Percentiles rank a stretch among this genome's conserved stretches.
Evolutionary conservation across 2,797 vertebrate species (phyloP).

Genomic region (Hozukius guyotensis): DNA sequence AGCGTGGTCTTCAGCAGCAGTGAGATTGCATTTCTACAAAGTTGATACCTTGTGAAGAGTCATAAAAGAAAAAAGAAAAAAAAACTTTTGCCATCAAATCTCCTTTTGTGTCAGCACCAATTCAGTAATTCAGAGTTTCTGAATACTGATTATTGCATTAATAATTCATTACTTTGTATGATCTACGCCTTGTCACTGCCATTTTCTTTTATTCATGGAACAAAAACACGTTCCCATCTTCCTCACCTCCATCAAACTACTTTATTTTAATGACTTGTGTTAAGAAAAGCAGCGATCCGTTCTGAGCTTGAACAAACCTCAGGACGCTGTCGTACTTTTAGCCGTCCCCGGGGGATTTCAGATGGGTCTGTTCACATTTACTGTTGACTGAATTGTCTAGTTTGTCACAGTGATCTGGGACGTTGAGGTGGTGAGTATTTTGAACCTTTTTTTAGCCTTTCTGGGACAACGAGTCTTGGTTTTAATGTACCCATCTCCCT

Average conservation of each 20-base stretch:
- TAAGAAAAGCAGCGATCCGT: slow-evolving; percentile 46
- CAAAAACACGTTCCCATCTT: slow-evolving; percentile 42
- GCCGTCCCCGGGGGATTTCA: slow-evolving; percentile 42
- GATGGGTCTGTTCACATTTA: slow-evolving; percentile 47
- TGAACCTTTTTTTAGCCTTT: slow-evolving; percentile 55
- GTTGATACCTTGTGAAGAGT: slow-evolving; percentile 24
- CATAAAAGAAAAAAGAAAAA: slow-evolving; percentile 24
- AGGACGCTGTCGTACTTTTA: slow-evolving; percentile 50
- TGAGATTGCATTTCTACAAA: slow-evolving; percentile 24
- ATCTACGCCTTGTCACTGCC: slow-evolving; percentile 60
- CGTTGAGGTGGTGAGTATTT: slow-evolving; percentile 41
- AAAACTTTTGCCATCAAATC: slow-evolving; percentile 37
- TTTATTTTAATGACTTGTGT: slow-evolving; percentile 51
- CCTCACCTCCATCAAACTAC: slow-evolving; percentile 34
- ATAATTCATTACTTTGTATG: slow-evolving; percentile 63
- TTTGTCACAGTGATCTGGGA: slow-evolving; percentile 62
- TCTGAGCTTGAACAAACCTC: slow-evolving; percentile 52
- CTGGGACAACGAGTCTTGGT: slow-evolving; percentile 37
- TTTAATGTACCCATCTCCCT: slow-evolving; percentile 25
- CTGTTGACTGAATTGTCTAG: slow-evolving; percentile 60
- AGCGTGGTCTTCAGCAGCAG: slow-evolving; percentile 16
- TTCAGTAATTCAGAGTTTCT: slow-evolving; percentile 47
- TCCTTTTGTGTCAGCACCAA: slow-evolving; percentile 52
- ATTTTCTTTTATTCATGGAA: slow-evolving; percentile 52
- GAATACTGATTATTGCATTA: slow-evolving; percentile 63